phyloP scores from a whole-genome alignment of 2,113 vertebrate species.

The Pimephales promelas region DNA sequence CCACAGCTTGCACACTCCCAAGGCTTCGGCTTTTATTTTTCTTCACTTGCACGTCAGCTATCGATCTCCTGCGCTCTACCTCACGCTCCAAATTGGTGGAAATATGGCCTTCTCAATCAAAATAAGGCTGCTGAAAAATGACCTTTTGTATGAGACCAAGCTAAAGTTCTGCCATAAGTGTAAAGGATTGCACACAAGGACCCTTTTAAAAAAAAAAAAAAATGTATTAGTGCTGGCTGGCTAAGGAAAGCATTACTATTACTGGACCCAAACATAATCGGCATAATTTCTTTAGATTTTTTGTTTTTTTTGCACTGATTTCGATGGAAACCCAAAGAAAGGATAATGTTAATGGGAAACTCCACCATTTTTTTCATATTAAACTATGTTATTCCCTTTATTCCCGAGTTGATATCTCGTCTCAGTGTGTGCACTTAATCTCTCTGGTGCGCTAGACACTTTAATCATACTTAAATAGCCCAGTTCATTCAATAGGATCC shows the following conservation, averaged over 20 bases:
- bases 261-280: not conserved
- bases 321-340: not conserved
- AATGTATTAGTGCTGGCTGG: not conserved
- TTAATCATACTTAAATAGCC: too few relatives aligned
- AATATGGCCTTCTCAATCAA: conserved; percentile 29
- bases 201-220: too few relatives aligned
- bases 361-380: too few relatives aligned
- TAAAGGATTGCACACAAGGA: not conserved
- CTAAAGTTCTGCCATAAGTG: not conserved
- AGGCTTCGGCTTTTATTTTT: conserved; percentile 14
- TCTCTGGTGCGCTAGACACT: too few relatives aligned
- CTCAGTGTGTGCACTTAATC: too few relatives aligned
- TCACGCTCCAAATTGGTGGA: conserved; percentile 17
- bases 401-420: too few relatives aligned
- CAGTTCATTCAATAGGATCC: too few relatives aligned
- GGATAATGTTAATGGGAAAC: not conserved
- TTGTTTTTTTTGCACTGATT: not conserved
- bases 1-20: conserved; percentile 32
- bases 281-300: not conserved
- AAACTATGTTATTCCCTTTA: too few relatives aligned
- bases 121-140: conserved; percentile 21
- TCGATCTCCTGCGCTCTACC: conserved; percentile 33
- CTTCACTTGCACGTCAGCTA: conserved; percentile 18
- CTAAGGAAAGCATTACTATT: not conserved
- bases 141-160: conserved; percentile 11